phyloP scores from a whole-genome alignment of 2,797 vertebrate genomes.

The Prunella strophiata region DNA sequence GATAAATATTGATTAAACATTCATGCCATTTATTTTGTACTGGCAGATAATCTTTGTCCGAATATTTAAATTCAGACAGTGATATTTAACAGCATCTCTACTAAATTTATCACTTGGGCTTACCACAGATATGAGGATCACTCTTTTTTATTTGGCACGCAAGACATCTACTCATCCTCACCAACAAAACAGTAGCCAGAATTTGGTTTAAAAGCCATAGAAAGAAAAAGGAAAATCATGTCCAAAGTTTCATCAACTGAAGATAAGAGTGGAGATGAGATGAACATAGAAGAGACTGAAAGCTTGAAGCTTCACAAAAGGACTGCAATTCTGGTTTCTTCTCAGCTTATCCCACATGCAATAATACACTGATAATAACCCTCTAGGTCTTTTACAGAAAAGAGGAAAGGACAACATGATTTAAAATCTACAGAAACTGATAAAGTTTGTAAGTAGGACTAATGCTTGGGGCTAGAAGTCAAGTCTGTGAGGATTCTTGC shows the following conservation, averaged over 20 bases:
- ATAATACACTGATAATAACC: background rate
- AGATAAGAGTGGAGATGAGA: background rate
- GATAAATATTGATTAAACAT: slow-evolving; percentile 27
- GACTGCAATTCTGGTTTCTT: background rate
- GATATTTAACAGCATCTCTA: slow-evolving; percentile 24
- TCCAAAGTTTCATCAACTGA: background rate
- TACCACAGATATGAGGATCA: slow-evolving; percentile 26
- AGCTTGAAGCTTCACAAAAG: background rate
- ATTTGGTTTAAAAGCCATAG: background rate
- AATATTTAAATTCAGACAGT: slow-evolving; percentile 44
- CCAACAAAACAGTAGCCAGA: background rate
- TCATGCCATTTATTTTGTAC: slow-evolving; percentile 36
- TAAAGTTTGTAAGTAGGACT: background rate
- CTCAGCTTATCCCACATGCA: background rate
- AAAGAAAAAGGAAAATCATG: background rate
- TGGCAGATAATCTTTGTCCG: slow-evolving; percentile 28
- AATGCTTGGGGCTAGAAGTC: background rate
- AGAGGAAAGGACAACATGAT: background rate
- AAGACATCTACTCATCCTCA: background rate
- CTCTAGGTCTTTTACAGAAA: background rate
- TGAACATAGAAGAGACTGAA: background rate
- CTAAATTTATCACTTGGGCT: slow-evolving; percentile 2
- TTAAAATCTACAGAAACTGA: background rate
- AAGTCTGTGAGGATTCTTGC: background rate
- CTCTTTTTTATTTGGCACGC: slow-evolving; percentile 16